Base-by-base conservation (phyloP, 2,797 vertebrate genomes). In the Tiaroga cobitis region DNA sequence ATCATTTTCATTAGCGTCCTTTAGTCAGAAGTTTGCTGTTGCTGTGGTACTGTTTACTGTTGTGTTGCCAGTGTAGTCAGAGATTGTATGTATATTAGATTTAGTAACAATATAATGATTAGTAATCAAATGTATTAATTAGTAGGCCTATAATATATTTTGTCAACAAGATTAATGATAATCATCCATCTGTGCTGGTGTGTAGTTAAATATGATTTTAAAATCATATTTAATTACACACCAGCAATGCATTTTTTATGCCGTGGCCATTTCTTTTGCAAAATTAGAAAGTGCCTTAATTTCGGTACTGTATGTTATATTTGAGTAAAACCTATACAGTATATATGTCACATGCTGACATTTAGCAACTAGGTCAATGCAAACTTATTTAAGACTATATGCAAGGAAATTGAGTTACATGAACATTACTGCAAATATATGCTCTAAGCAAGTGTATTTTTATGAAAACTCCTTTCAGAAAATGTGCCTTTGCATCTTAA, bases 401-500 rank as follows among this genome's bases (percentile, higher is more conserved):
- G 63, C 41, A 67, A 39, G 46, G 24, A 54, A 80, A 69, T 54
- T 49, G 13, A 81, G 26, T 41, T 56, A 81, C 34, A 24, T 37
- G 16, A 4, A 37, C 51, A 59, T 59, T 77, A 26, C 65, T 69
- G 15, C 69, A 80, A 68, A 80, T 37, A 72, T 72, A 59, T 74
- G 21, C 26, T 16, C 34, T 59, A 41, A 59, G 67, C 39, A 73
- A 59, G 26, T 46, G 39, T 61, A 46, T 61, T 61, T 80, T 61
- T 59, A 61, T 41, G 18, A 59, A 59, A 43, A 37, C n/a, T 18
- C 6, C 61, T 80, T 67, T 26, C 49, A 76, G 34, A 81, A 69
- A 49, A 70, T 51, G 46, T 70, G n/a, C 80, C 21, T 74, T 49
- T 74, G 56, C 8, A 82, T 34, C 21, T n/a, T 61, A 83, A 74